Conservation (phyloP, 2,888 invertebrate genomes). For the Drosophila rellima region DNA sequence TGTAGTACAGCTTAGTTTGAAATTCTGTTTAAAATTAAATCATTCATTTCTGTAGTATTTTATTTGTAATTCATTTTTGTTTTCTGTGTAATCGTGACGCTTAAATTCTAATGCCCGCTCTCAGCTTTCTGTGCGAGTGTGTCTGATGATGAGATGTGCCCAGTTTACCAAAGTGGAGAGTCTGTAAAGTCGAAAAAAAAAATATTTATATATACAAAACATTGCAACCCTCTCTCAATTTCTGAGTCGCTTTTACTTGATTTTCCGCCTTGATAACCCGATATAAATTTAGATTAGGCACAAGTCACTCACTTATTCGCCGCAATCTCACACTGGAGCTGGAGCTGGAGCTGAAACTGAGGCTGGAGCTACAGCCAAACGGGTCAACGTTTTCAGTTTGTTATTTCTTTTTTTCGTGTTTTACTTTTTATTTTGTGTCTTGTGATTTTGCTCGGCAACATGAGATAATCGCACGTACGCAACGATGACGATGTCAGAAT, state of each 20-base stretch:
- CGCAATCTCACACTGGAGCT: neutral
- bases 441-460: constrained; percentile 7
- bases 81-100: constrained; percentile 2
- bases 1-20: neutral
- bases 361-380: constrained; percentile 10
- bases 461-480: constrained; percentile 56
- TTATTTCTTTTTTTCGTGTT: constrained; percentile 8
- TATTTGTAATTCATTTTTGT: neutral
- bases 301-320: constrained; percentile 55
- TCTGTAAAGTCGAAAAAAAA: neutral
- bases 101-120: neutral
- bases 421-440: constrained; percentile 9
- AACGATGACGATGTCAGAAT: constrained; percentile 45
- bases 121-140: neutral
- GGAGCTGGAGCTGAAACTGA: neutral
- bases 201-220: constrained; percentile 3
- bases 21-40: neutral
- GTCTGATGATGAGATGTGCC: constrained; percentile 48
- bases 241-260: constrained; percentile 36
- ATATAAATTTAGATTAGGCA: constrained; percentile 67
- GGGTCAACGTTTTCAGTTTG: constrained; percentile 37
- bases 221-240: constrained; percentile 13
- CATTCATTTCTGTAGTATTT: neutral
- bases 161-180: constrained; percentile 42
- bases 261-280: constrained; percentile 51